phyloP scores from a whole-genome alignment of 2,113 vertebrate species.

The Deroptyus accipitrinus region DNA sequence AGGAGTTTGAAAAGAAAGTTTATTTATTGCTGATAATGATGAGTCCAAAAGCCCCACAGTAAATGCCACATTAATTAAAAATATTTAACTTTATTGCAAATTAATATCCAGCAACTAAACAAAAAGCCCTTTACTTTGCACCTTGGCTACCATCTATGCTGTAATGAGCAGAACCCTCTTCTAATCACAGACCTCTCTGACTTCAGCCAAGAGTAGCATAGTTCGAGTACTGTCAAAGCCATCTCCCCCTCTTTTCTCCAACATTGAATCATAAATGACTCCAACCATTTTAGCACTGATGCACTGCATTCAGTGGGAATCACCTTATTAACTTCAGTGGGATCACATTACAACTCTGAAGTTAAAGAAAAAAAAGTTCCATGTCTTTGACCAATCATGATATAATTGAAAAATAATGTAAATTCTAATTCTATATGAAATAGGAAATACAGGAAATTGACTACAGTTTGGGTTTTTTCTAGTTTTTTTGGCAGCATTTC shows the following conservation, averaged over 20 bases:
- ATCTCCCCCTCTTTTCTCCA: background rate
- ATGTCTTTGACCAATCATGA: background rate
- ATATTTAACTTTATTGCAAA: background rate
- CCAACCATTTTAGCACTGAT: background rate
- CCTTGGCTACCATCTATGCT: background rate
- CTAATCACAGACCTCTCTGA: background rate
- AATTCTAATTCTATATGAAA: background rate
- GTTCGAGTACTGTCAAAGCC: background rate
- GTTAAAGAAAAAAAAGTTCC: background rate
- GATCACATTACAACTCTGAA: background rate
- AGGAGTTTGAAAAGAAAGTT: background rate
- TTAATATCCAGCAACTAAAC: background rate
- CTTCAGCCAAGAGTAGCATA: background rate
- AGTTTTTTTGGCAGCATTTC: background rate
- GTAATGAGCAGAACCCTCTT: background rate
- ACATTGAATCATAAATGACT: background rate
- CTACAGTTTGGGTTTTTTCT: background rate
- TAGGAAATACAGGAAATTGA: background rate
- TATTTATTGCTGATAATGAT: background rate
- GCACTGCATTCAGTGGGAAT: background rate
- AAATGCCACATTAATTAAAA: background rate
- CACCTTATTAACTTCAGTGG: background rate
- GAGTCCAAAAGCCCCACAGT: rapidly evolving
- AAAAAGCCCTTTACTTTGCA: background rate
- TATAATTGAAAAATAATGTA: background rate